Evolutionary conservation across 2,113 vertebrate species (phyloP), one percentile per base, ranked within the genome.

Genomic region (rat (Rattus norvegicus)): DNA sequence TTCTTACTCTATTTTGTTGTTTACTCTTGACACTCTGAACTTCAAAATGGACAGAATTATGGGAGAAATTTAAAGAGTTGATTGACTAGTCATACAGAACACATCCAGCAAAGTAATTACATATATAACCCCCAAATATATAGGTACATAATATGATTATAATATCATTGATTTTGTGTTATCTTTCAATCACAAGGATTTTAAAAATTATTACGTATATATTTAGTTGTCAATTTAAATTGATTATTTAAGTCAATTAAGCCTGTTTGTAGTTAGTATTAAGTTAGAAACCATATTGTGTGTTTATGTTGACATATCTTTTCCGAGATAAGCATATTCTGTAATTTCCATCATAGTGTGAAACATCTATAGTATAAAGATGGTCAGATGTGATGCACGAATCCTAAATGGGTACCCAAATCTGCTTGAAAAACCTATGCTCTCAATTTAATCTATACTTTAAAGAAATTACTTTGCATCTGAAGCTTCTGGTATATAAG

Each of bases 391-490:
- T 61, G 49, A 28, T 70, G 1, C 70, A 63, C 91, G 28, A 30
- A 17, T 54, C 79, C 1, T 63, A 9, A 56, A n/a, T 0, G 6
- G 10, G 13, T 91, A 89, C 59, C 0, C 47, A 76, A 14, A 14
- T n/a, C 13, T 93, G 24, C 33, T 85, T 49, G 2, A 47, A 36
- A 22, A 11, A 10, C 6, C 8, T 75, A 12, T 10, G 5, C 0
- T 81, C n/a, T 75, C 70, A 85, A 39, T 8, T 96, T 85, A 79
- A 39, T 43, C 43, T 2, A 0, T n/a, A 83, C 28, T 47, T 39
- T 59, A 47, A 93, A 26, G 33, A 92, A 73, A 94, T 93, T 95
- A n/a, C 10, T 4, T 93, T 75, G 87, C 67, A 87, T 95, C 2
- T 0, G 4, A 13, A 17, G 20, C 20, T 91, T 17, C 1, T 88